These are phyloP conservation scores for Harpagus bidentatus DNA, from an alignment of 2,113 vertebrate species.

Conservation along the genomic window DNA sequence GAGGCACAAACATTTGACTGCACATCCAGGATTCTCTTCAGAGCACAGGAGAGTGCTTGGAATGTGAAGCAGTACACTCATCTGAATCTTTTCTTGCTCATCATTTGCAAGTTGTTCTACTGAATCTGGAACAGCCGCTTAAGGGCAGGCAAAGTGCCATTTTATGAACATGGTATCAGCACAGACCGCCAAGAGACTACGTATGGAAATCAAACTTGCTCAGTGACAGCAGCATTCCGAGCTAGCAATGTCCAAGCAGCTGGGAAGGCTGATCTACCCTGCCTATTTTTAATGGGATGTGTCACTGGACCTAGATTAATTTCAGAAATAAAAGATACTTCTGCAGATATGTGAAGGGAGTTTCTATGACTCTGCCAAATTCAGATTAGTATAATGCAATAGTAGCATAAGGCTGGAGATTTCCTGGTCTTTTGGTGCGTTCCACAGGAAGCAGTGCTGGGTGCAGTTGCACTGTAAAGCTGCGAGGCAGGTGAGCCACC, in stretches of 20 bases:
- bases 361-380: not conserved
- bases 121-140: not conserved
- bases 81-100: not conserved
- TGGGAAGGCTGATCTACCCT: not conserved
- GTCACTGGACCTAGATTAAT: not conserved
- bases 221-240: not conserved
- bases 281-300: conserved; percentile 42
- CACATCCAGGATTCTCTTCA: not conserved
- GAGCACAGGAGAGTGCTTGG: not conserved
- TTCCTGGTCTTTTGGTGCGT: fast-evolving
- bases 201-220: not conserved
- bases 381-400: not conserved
- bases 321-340: not conserved
- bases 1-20: not conserved
- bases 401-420: not conserved
- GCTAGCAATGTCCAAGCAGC: conserved; percentile 22
- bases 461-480: not conserved
- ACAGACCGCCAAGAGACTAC: not conserved
- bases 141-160: not conserved
- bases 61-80: not conserved
- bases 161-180: not conserved
- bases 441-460: not conserved
- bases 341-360: not conserved
- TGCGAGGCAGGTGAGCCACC: not conserved
- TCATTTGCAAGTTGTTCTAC: not conserved